Evolutionary conservation across 2,888 invertebrate genomes (phyloP), one percentile per base, ranked within the genome.

Genomic region (Eledone cirrhosa): DNA sequence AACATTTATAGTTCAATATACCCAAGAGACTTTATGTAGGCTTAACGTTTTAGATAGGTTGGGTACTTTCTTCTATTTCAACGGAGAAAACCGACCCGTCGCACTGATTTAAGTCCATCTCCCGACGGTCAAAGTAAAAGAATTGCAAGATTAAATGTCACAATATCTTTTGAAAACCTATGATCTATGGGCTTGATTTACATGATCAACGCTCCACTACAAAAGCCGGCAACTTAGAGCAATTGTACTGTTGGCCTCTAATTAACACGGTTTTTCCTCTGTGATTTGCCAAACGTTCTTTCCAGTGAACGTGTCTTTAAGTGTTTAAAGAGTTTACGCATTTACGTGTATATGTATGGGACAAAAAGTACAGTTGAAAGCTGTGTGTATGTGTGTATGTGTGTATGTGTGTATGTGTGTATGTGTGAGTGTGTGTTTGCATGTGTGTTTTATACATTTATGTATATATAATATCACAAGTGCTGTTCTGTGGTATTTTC

Each of bases 121-220:
- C 41, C 72, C n/a, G 31, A n/a, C 29, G 41, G 72, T 72, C 41
- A 41, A 4, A 8, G 33, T 31, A 72, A 72, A 72, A 72, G 72
- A 72, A 29, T 41, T 22, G 33, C 19, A 72, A 72, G 72, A 72
- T 72, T 72, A 72, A 31, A 72, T 72, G 72, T 72, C 72, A 72
- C 72, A 33, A 41, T 11, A 22, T 72, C 72, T 72, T 72, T 72
- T 72, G 33, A 72, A 41, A 41, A 41, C n/a, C 72, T 72, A 41
- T 72, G 72, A 72, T 72, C 72, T 72, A 72, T 72, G 72, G 72
- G 16, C 14, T n/a, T 22, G 72, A 72, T 72, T 72, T 72, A 19
- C 72, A 72, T 72, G n/a, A 33, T 4, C 27, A 24, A 72, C 72
- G 72, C 29, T 33, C 22, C 22, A 13, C 33, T 72, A 72, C 72